Evolutionary conservation across 2,797 vertebrate genomes (phyloP), one percentile per base, ranked within the genome.

Genomic region (Oreochromis mossambicus): DNA sequence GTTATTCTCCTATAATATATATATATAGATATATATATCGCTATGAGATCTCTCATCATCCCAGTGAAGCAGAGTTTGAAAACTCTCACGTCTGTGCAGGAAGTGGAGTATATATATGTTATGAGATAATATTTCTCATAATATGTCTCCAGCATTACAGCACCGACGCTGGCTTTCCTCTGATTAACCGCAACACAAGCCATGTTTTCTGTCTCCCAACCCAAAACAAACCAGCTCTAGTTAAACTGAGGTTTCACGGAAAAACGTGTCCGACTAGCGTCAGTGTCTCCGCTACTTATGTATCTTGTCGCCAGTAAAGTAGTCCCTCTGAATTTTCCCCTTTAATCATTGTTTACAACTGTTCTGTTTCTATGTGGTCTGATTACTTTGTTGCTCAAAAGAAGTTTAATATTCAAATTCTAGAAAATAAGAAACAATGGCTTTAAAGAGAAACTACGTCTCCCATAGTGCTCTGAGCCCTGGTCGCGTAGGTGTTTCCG

Each of bases 401-500:
- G 0, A 29, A 19, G 46, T 29, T 29, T 29, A 19, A 29, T 73
- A 29, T 48, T 73, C 1, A 48, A 46, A 48, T 19, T 17, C 41
- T 73, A 29, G 15, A 19, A 48, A 73, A 73, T 50, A 50, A 75
- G 68, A 32, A 48, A 75, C 15, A 75, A 32, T 50, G 15, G 17
- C 17, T 32, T 75, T 19, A 75, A 75, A 50, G 26, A 50, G 41
- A 55, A 73, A 95, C 94, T 93, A 89, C 94, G 94, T 48, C 38
- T 94, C 94, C 95, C 95, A 91, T 2, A 3, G 14, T 81, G 80
- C 92, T 8, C 9, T 9, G 55, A 0, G 66, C n/a, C 4, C 6
- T 1, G 1, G 83, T 52, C 82, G 91, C 91, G 92, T 94, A 93
- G 95, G 94, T 95, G 94, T 96, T 96, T 96, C 95, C 95, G 95